Evolutionary conservation across 1,140 invertebrate genomes (phyloP).

Genomic region (Magallana gigas): DNA sequence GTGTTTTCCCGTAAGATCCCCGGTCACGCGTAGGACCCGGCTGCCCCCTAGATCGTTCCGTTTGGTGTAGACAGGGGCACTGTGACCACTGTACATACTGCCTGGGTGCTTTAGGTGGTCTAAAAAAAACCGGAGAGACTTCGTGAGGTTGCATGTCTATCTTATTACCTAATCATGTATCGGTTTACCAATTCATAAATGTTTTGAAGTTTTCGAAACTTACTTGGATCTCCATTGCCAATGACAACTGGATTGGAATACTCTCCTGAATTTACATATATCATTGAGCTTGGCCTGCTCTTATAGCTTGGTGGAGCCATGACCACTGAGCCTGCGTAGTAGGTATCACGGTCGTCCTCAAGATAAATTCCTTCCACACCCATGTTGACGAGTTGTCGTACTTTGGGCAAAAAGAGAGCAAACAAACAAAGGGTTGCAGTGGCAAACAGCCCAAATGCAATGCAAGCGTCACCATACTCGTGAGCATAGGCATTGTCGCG

Average conservation of each 20-base stretch:
- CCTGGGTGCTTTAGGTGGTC: conserved; percentile 64
- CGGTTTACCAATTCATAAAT: not conserved
- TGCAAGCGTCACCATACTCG: conserved; percentile 86
- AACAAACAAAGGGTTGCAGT: conserved; percentile 91
- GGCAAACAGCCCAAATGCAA: conserved; percentile 91
- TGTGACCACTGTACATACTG: conserved; percentile 71
- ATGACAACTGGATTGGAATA: conserved; percentile 71
- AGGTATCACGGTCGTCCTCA: conserved; percentile 85
- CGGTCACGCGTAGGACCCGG: conserved; percentile 70
- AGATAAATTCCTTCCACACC: conserved; percentile 86
- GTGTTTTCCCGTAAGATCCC: conserved; percentile 72
- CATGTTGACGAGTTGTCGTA: conserved; percentile 91
- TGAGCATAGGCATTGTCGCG: conserved; percentile 81
- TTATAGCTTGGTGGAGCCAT: conserved; percentile 74
- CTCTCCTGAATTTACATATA: conserved; percentile 79
- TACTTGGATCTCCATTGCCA: conserved; percentile 70
- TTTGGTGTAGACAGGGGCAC: conserved; percentile 69
- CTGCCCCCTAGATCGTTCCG: conserved; percentile 58
- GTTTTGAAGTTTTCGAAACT: conserved; percentile 35
- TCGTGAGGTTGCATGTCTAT: too few species aligned
- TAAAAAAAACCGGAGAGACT: conserved; percentile 33
- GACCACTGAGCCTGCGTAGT: conserved; percentile 82
- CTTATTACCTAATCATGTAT: not conserved
- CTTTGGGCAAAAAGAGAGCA: conserved; percentile 95
- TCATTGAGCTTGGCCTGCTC: conserved; percentile 86